phyloP scores from a whole-genome alignment of 2,888 invertebrate species.

The Ectemnius continuus region DNA sequence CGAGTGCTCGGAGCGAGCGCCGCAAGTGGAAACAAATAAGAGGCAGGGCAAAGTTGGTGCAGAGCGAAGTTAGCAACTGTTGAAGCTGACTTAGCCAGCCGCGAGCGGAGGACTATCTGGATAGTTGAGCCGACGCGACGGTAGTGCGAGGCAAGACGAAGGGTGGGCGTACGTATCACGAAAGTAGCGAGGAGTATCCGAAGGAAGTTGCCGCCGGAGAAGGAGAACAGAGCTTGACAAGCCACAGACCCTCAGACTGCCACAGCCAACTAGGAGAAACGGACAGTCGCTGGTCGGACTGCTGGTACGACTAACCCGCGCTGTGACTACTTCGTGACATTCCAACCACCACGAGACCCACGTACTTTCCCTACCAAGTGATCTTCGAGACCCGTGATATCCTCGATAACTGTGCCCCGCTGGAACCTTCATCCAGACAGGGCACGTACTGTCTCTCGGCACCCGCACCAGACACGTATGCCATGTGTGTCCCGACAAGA shows the following conservation, averaged over 20 bases:
- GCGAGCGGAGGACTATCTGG: too few relatives aligned
- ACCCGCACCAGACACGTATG: too few relatives aligned
- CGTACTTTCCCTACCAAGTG: slow-evolving; percentile 36
- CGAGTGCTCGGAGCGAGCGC: neutral
- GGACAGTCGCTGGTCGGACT: slow-evolving; percentile 39
- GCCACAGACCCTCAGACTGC: neutral
- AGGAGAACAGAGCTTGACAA: neutral
- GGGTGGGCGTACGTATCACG: too few relatives aligned
- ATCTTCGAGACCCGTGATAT: slow-evolving; percentile 28
- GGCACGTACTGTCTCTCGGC: neutral
- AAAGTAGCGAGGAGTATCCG: slow-evolving; percentile 21
- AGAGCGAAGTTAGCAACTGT: slow-evolving; percentile 4
- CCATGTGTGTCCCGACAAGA: too few relatives aligned
- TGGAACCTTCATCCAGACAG: slow-evolving; percentile 21
- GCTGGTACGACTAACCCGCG: slow-evolving; percentile 54
- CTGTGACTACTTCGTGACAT: slow-evolving; percentile 65
- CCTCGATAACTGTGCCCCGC: slow-evolving; percentile 40
- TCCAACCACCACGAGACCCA: slow-evolving; percentile 24
- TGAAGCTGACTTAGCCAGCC: slow-evolving; percentile 6
- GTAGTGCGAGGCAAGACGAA: too few relatives aligned
- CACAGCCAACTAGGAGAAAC: slow-evolving; percentile 27
- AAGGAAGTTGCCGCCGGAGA: slow-evolving; percentile 18
- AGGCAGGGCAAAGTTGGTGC: neutral
- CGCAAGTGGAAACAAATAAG: slow-evolving; percentile 9
- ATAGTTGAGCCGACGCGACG: too few relatives aligned